phyloP scores from a whole-genome alignment of 2,888 invertebrate genomes.

The Athripsodes cinereus region DNA sequence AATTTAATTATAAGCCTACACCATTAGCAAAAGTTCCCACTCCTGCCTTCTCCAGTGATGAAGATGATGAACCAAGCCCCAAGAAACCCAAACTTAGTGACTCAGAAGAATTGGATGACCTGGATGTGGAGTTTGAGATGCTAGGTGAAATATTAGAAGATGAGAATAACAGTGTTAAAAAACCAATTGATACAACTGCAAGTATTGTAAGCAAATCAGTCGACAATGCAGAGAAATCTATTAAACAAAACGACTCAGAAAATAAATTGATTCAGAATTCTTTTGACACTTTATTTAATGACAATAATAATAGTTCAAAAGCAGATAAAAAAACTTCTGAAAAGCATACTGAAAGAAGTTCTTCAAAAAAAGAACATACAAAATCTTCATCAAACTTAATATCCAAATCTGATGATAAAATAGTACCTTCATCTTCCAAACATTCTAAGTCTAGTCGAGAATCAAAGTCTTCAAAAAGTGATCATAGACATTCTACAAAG shows the following conservation, averaged over 20 bases:
- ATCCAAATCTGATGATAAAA: background rate
- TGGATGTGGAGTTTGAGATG: conserved; percentile 49
- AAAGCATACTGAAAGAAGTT: background rate
- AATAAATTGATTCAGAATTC: background rate
- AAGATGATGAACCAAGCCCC: conserved; percentile 42
- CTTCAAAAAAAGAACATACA: background rate
- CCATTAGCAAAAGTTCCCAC: conserved; percentile 37
- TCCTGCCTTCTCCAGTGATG: conserved; percentile 49
- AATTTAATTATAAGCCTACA: conserved; percentile 42
- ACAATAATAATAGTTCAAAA: background rate
- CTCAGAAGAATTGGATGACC: conserved; percentile 40
- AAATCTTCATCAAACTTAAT: background rate
- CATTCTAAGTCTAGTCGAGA: background rate
- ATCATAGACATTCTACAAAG: conserved; percentile 12
- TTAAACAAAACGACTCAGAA: background rate
- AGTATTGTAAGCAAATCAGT: background rate
- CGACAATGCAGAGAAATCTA: background rate
- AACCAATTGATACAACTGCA: background rate
- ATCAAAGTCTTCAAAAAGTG: conserved; percentile 8
- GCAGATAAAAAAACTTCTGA: background rate
- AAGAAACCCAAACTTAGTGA: conserved; percentile 37
- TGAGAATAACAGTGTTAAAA: conserved; percentile 33
- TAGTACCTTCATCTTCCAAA: background rate
- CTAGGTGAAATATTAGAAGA: conserved; percentile 48
- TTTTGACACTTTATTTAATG: background rate